Evolutionary conservation across 37 sponge, comb jelly and placozoan species (phyloP).

Genomic region (Petrosia ficiformis): DNA sequence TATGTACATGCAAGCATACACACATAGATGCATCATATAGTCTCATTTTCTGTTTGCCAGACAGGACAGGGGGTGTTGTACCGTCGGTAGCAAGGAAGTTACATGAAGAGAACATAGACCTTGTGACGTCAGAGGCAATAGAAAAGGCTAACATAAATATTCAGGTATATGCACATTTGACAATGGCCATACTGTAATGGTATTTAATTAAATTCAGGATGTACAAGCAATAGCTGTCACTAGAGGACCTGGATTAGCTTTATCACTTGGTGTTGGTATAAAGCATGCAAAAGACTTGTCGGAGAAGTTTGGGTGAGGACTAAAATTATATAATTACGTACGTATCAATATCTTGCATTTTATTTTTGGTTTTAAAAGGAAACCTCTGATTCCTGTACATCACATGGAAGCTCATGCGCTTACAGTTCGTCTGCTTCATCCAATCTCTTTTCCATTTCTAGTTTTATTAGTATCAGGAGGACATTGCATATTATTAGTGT

Average conservation of each 20-base stretch:
- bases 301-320: slow-evolving; percentile 10
- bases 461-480: slow-evolving; percentile 82
- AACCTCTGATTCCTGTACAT: slow-evolving; percentile 76
- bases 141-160: slow-evolving; percentile 34
- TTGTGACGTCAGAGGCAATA: slow-evolving; percentile 43
- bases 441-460: slow-evolving; percentile 86
- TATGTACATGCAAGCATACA: slow-evolving; percentile 22
- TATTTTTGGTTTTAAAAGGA: slow-evolving; percentile 16
- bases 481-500: slow-evolving; percentile 72
- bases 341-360: neutral
- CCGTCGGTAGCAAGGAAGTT: slow-evolving; percentile 49
- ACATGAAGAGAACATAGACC: slow-evolving; percentile 42
- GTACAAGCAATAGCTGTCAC: slow-evolving; percentile 72
- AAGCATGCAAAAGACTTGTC: slow-evolving; percentile 47
- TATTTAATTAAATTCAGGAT: slow-evolving; percentile 17
- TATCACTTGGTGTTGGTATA: slow-evolving; percentile 55
- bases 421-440: slow-evolving; percentile 2
- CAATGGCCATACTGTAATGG: slow-evolving; percentile 1
- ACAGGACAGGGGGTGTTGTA: slow-evolving; percentile 64
- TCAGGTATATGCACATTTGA: slow-evolving; percentile 39
- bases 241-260: slow-evolving; percentile 73
- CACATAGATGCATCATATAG: neutral
- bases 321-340: neutral
- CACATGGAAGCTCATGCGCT: slow-evolving; percentile 93
- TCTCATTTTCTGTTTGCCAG: neutral